Evolutionary conservation across 2,113 vertebrate species (phyloP).

Genomic region (Meleagris gallopavo): DNA sequence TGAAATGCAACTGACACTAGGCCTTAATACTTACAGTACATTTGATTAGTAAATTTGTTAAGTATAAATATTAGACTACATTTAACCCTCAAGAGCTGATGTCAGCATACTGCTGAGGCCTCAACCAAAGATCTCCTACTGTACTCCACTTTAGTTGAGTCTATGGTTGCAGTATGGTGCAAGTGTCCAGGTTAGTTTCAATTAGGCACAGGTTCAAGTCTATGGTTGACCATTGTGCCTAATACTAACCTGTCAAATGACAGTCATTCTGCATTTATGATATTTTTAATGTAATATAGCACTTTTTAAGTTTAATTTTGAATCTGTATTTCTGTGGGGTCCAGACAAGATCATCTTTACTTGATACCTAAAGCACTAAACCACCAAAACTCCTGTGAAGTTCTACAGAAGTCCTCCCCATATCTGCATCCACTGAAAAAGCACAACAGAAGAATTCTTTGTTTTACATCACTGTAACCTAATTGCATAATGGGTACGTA

Average conservation of each 20-base stretch:
- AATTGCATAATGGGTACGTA: accelerated
- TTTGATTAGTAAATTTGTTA: background rate
- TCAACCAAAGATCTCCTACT: background rate
- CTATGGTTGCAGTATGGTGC: background rate
- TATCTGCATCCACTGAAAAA: background rate
- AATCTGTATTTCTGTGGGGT: background rate
- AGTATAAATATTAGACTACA: background rate
- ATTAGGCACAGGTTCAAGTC: background rate
- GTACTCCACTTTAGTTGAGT: background rate
- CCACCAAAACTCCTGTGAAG: background rate
- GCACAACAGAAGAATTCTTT: background rate
- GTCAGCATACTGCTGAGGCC: background rate
- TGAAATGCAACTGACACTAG: background rate
- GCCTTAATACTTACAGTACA: background rate
- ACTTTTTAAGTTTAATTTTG: background rate
- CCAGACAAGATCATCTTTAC: background rate
- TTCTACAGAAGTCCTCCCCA: background rate
- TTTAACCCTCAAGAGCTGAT: background rate
- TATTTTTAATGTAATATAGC: background rate
- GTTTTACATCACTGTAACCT: background rate
- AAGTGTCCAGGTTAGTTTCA: background rate
- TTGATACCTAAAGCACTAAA: background rate
- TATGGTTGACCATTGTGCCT: background rate
- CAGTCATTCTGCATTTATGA: background rate
- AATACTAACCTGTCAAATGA: too few species aligned